Evolutionary conservation across 2,888 invertebrate genomes (phyloP), one percentile per base, ranked within the genome.

Genomic region (Pheosia tremula): DNA sequence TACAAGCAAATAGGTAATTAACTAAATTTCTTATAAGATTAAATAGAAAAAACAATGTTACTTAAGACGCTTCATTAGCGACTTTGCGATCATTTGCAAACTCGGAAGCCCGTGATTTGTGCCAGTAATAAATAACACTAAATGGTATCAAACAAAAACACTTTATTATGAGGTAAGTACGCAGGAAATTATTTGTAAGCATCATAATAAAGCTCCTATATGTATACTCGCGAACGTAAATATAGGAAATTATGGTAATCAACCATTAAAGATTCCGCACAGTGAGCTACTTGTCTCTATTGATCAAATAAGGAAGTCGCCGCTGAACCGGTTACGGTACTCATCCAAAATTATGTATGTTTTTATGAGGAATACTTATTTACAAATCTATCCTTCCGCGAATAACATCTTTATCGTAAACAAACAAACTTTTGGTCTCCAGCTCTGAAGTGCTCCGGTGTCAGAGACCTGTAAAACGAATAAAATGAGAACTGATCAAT

Each of bases 201-300:
- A 10, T 45, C 10, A 10, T 2, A 47, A 43, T 43, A 47, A 47
- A 11, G n/a, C 11, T 47, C 11, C 47, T 24, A 24, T 24, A 50
- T 36, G 5, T 5, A 36, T 0, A 10, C 11, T 8, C 11, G n/a
- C 11, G 53, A 37, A 37, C 53, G 53, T 5, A 53, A 53, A 53
- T 11, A 10, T 11, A 10, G 53, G 10, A 53, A 53, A 53, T 37
- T 37, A 53, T 53, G 53, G 37, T 37, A 53, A 53, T 53, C 10
- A 53, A 53, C 53, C 37, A 53, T 53, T 53, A 37, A 4, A 37
- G 10, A 53, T 53, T 53, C 53, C 53, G 5, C 3, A 53, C 52
- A 53, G 53, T 8, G 13, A 50, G 50, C 50, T 24, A 11, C 37
- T 53, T 53, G 10, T 10, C 10, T 53, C 37, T 37, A 37, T 36